Base-by-base conservation (phyloP, 2,113 vertebrate genomes). In the Polyodon spathula region DNA sequence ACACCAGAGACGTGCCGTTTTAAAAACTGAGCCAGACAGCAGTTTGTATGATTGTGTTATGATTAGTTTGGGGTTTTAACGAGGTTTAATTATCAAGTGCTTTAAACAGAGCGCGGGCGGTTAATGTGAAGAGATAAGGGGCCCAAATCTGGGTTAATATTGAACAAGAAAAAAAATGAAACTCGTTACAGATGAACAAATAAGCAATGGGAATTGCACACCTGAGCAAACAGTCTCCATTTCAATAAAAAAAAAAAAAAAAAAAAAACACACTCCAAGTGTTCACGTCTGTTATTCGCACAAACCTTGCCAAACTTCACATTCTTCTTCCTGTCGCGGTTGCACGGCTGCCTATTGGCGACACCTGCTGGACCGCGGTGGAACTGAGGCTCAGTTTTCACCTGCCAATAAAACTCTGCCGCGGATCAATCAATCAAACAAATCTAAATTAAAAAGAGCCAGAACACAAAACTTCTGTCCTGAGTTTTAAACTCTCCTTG, bases 21-120 rank as follows among this genome's bases (percentile, higher is more conserved):
- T 65, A 72, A 68, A 72, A 65, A 63, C 43, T 16, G 27, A 27
- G 59, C 38, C 52, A 66, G 63, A 69, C 68, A 72, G 69, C 68
- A 74, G 68, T 74, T 61, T 64, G 62, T 38, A 68, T 60, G 11
- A 46, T 27, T 50, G 53, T 63, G 40, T 56, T 68, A 70, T 71
- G 74, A 73, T 71, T 71, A 71, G 67, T 46, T 12, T 61, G 39
- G 57, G 37, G 57, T 71, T 54, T 37, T 51, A 65, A 57, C 52
- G 57, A 61, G 66, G 44, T 53, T 62, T 65, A 73, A 72, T 71
- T 69, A 58, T 61, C 64, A 53, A 58, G 59, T 37, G 61, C 62
- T 71, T 72, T 72, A 72, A 72, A 73, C 70, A 73, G 71, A 62
- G 56, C 42, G 61, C 63, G 75, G 75, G 72, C 74, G 75, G 75